Conservation (phyloP, 2,888 invertebrate genomes). For the Drosophila kuntzei region DNA sequence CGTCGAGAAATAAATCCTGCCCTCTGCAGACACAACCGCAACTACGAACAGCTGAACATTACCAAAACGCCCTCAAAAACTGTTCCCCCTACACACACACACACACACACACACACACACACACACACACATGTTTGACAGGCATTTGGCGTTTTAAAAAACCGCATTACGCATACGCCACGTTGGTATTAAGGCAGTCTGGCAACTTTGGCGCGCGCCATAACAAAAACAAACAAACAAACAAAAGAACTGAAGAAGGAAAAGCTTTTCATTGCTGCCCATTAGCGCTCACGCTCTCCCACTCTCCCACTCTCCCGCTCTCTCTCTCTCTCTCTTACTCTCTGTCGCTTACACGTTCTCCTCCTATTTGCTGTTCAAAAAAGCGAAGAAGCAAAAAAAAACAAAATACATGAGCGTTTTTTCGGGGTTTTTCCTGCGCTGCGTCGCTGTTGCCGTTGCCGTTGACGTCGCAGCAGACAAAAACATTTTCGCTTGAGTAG, state of each 20-base stretch:
- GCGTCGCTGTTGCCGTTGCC: constrained; percentile 38
- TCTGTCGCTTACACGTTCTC: constrained; percentile 16
- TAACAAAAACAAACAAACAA: constrained; percentile 63
- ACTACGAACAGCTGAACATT: constrained; percentile 40
- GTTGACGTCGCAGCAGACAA: constrained; percentile 47
- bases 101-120: background rate
- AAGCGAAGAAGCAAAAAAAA: constrained; percentile 13
- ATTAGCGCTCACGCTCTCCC: constrained; percentile 48
- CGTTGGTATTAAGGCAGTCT: constrained; percentile 63
- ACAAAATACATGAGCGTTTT: constrained; percentile 19
- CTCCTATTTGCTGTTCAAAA: constrained; percentile 35
- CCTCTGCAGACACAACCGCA: constrained; percentile 33
- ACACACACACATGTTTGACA: background rate
- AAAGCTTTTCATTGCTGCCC: constrained; percentile 67
- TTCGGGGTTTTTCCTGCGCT: constrained; percentile 63
- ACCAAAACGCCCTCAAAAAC: constrained; percentile 18
- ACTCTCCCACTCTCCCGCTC: constrained; percentile 8
- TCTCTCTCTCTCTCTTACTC: constrained; percentile 11
- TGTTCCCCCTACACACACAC: background rate
- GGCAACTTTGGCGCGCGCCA: constrained; percentile 57
- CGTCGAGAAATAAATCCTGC: constrained; percentile 24
- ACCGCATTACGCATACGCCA: constrained; percentile 71
- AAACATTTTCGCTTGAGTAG: constrained; percentile 68
- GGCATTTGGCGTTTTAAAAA: constrained; percentile 49
- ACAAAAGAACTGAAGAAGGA: constrained; percentile 52